Evolutionary conservation across 1,140 invertebrate species (phyloP).

Genomic region (Neodiprion lecontei): DNA sequence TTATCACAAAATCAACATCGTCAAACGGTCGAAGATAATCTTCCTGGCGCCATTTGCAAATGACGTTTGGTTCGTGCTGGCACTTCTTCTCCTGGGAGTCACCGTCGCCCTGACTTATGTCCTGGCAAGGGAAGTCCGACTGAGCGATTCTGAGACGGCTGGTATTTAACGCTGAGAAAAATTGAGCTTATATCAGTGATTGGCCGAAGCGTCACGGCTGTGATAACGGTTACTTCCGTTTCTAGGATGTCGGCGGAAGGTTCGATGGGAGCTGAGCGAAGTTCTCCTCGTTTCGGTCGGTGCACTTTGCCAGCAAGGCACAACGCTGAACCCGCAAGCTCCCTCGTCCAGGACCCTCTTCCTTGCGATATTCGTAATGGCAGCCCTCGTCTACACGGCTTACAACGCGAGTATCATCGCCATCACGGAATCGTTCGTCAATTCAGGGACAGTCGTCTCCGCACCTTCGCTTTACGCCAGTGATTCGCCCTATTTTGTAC

Average conservation of each 20-base stretch:
- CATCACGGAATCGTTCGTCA: background rate
- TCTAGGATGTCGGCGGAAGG: background rate
- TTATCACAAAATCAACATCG: conserved; percentile 1
- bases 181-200: too few species aligned
- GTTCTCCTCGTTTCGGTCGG: background rate
- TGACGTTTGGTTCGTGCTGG: conserved; percentile 1
- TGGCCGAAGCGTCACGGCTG: too few species aligned
- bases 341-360: background rate
- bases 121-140: background rate
- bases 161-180: too few species aligned
- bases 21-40: background rate
- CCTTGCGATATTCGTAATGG: conserved; percentile 1
- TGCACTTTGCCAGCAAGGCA: conserved; percentile 6
- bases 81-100: background rate
- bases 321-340: background rate
- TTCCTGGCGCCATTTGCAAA: background rate
- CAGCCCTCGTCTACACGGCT: conserved; percentile 4
- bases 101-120: conserved; percentile 8
- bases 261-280: background rate
- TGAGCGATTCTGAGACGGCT: background rate
- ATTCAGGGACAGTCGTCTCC: background rate
- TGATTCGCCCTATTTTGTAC: background rate
- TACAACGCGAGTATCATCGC: background rate
- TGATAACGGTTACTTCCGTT: background rate
- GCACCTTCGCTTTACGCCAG: background rate